A percentile compares a stretch with the other conserved stretches of the same genome.
These are phyloP conservation scores for Epizoanthus scotinus DNA, from an alignment of 92 coral and sea anemone genomes.

Conservation along the genomic window DNA sequence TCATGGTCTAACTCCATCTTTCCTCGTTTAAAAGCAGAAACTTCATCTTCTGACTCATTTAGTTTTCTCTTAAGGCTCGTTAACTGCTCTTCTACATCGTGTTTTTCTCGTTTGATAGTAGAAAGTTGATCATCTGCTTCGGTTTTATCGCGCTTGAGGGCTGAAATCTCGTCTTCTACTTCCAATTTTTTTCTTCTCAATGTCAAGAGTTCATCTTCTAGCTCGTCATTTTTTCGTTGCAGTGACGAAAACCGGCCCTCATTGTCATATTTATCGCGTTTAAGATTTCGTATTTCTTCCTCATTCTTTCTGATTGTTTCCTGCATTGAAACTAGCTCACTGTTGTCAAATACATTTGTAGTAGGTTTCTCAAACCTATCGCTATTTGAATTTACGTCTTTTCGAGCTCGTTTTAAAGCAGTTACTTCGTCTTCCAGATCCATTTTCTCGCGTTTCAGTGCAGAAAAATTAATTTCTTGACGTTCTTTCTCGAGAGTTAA, in stretches of 20 bases:
- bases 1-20: conserved; percentile 81
- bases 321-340: conserved; percentile 59
- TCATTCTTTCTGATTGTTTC: conserved; percentile 68
- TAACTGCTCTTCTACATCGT: conserved; percentile 67
- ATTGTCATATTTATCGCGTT: conserved; percentile 71
- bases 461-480: conserved; percentile 63
- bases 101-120: conserved; percentile 65
- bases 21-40: conserved; percentile 76
- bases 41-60: conserved; percentile 68
- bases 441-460: conserved; percentile 74
- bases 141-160: conserved; percentile 84
- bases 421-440: conserved; percentile 85
- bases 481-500: conserved; percentile 73
- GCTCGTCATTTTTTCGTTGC: conserved; percentile 83
- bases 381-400: conserved; percentile 6
- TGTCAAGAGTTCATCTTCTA: conserved; percentile 80
- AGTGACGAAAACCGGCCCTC: conserved; percentile 67
- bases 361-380: conserved; percentile 40
- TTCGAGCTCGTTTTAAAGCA: conserved; percentile 53
- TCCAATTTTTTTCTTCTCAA: conserved; percentile 76
- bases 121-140: conserved; percentile 84
- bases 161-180: conserved; percentile 91
- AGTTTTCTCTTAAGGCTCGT: conserved; percentile 61
- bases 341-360: conserved; percentile 43
- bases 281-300: conserved; percentile 65